Base-by-base conservation (phyloP, 2,888 invertebrate species). In the Drosophila nr. perissopoda region DNA sequence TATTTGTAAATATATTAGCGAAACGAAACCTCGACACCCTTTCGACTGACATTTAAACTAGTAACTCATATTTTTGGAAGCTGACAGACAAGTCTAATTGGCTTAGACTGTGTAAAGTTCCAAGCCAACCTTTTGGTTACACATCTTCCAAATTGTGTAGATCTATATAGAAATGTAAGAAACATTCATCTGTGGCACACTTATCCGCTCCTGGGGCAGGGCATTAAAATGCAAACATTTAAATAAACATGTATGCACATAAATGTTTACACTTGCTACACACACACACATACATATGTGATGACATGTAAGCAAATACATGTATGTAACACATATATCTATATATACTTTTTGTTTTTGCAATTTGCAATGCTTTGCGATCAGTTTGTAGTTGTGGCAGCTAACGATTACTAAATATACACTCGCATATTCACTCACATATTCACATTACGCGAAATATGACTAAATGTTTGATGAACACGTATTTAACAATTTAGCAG, bases 311-410 rank as follows among this genome's bases (percentile, higher is more conserved):
- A 13, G 42, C 21, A 42, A 42, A 42, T 42, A 42, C 25, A 25
- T 42, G 45, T 25, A 13, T 16, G 21, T 16, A 25, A 49, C 25
- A 56, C n/a, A 45, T 45, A 27, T 45, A 56, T 21, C 45, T 38
- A 54, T 33, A 52, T 25, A 33, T n/a, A 21, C 21, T 21, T 21
- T 21, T 21, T 21, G n/a, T n/a, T 21, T 21, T 21, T 21, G 21
- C 67, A 53, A 75, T 78, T 83, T 63, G 76, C 76, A 79, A 70
- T 68, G 73, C 25, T 40, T 63, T 45, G 75, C 59, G 69, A 72
- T 78, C 64, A 52, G 61, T 71, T 76, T 36, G 31, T 36, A 54
- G 68, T 52, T 58, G 65, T 45, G 51, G 36, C 58, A 40, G 40
- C 69, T 27, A 48, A 69, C 61, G 62, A 63, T 66, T 57, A 60